Evolutionary conservation across 2,888 invertebrate genomes (phyloP).

Genomic region (Callinectes sapidus): DNA sequence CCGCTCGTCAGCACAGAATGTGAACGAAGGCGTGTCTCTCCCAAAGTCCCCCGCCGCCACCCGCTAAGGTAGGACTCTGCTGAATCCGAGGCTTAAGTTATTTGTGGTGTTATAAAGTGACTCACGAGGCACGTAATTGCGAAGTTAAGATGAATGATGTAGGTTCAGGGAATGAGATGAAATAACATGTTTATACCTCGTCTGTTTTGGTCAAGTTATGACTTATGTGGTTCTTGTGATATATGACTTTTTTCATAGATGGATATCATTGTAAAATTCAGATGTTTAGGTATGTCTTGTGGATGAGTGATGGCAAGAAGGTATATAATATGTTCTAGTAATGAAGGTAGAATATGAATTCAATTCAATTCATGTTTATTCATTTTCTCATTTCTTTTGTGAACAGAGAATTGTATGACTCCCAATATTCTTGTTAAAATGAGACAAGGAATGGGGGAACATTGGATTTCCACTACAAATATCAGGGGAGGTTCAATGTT

Average conservation of each 20-base stretch:
- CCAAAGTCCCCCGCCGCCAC: neutral
- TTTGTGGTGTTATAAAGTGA: neutral
- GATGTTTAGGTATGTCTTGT: too few species aligned
- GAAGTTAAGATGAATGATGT: neutral
- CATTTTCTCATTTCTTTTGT: too few species aligned
- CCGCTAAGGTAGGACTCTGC: conserved; percentile 3
- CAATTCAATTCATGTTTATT: too few species aligned
- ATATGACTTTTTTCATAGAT: too few species aligned
- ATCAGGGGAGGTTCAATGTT: neutral
- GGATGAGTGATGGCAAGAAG: too few species aligned
- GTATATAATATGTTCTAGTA: too few species aligned
- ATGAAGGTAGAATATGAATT: too few species aligned
- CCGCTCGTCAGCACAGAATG: conserved; percentile 53
- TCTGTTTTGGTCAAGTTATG: too few species aligned
- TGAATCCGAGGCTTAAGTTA: neutral
- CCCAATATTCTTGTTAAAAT: neutral
- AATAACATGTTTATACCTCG: neutral
- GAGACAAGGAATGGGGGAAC: neutral
- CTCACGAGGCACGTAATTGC: neutral
- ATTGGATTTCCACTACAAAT: neutral
- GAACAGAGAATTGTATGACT: too few species aligned
- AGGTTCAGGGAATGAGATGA: neutral
- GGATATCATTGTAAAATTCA: too few species aligned
- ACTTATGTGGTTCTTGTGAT: neutral
- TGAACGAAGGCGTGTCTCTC: conserved; percentile 42